Conservation (phyloP, 2,113 vertebrate species). For the Camelus bactrianus region DNA sequence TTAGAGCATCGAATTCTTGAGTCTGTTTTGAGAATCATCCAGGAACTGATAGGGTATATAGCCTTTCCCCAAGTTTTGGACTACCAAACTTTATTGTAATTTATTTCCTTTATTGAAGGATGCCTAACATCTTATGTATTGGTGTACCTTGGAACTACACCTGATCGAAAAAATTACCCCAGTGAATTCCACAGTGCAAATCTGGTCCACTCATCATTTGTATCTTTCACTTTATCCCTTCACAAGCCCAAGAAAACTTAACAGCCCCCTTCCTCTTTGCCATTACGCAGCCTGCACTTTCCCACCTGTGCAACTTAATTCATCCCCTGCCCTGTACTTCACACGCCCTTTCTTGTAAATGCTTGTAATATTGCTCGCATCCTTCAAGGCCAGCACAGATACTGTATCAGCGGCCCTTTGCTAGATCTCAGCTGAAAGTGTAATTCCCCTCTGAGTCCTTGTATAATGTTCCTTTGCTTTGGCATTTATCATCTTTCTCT, state of each 20-base stretch:
- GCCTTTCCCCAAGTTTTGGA: background rate
- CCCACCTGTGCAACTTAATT: background rate
- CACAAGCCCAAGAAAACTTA: too few species aligned
- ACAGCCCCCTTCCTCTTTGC: background rate
- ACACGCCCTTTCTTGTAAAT: background rate
- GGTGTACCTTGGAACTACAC: background rate
- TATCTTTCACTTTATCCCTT: background rate
- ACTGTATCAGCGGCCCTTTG: background rate
- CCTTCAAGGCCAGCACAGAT: background rate
- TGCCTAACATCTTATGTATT: background rate
- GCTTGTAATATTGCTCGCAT: background rate
- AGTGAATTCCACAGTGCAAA: background rate
- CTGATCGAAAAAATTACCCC: background rate
- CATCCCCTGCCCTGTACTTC: background rate
- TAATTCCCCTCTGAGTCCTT: background rate
- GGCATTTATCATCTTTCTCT: background rate
- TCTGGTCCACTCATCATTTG: background rate
- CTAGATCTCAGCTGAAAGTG: background rate
- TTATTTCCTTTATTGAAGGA: conserved; percentile 24
- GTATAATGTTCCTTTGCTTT: background rate
- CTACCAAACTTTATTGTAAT: background rate
- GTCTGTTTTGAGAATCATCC: background rate
- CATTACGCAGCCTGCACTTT: background rate
- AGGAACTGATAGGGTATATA: background rate
- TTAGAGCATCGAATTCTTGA: background rate